Percentiles rank a stretch among this genome's conserved stretches.
phyloP scores from a whole-genome alignment of 2,797 vertebrate genomes.

The Novumbra hubbsi region DNA sequence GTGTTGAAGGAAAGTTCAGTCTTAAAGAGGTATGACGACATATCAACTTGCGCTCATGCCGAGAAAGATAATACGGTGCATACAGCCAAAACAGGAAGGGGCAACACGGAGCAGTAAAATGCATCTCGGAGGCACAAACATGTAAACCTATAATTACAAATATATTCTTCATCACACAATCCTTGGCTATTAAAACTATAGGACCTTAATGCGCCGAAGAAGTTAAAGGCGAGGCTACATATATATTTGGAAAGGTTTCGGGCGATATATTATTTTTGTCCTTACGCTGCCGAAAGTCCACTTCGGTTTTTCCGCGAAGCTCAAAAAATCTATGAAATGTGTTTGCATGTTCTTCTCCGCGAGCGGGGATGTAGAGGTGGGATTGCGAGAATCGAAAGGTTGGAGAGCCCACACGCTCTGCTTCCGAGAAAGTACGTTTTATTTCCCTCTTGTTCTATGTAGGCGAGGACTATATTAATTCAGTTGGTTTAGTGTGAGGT shows the following conservation, averaged over 20 bases:
- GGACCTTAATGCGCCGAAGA: slow-evolving; percentile 3
- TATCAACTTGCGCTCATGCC: slow-evolving; percentile 55
- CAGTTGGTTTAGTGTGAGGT: slow-evolving; percentile 61
- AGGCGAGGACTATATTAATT: slow-evolving; percentile 58
- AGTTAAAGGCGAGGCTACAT: not conserved
- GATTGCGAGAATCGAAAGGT: slow-evolving; percentile 82
- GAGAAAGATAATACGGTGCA: slow-evolving; percentile 26
- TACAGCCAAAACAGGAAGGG: slow-evolving; percentile 14
- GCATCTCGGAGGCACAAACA: slow-evolving; percentile 15
- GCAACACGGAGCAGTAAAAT: slow-evolving; percentile 17
- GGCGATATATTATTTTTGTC: slow-evolving; percentile 17
- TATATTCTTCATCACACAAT: slow-evolving; percentile 3
- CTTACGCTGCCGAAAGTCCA: slow-evolving; percentile 72
- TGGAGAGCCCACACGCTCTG: slow-evolving; percentile 82
- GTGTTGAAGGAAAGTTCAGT: slow-evolving; percentile 58
- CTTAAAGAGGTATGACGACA: slow-evolving; percentile 64
- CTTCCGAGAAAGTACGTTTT: slow-evolving; percentile 78
- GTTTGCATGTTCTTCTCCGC: slow-evolving; percentile 88
- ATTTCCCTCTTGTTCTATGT: slow-evolving; percentile 41
- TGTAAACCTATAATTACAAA: slow-evolving; percentile 23
- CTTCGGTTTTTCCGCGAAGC: slow-evolving; percentile 89
- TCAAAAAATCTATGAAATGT: slow-evolving; percentile 90
- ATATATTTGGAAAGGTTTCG: slow-evolving; percentile 13
- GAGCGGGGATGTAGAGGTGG: slow-evolving; percentile 93
- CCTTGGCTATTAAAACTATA: not conserved